A percentile compares a stretch with the other conserved stretches of the same genome.
Evolutionary conservation across 1,140 invertebrate species (phyloP).

Genomic region (Euwallacea similis): DNA sequence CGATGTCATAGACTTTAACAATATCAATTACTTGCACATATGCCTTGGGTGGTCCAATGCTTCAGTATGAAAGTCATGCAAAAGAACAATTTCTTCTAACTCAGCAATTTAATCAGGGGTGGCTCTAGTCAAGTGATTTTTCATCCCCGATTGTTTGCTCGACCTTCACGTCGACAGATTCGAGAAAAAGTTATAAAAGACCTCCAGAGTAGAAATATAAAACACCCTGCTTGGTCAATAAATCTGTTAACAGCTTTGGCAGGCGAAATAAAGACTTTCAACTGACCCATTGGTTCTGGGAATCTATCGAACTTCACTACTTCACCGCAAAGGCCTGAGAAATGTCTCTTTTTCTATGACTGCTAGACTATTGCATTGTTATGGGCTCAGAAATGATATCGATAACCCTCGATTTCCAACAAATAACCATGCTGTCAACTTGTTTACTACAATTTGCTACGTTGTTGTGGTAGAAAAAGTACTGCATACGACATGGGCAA

Average conservation of each 20-base stretch:
- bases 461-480: too few relatives aligned
- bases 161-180: background rate
- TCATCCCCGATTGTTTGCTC: background rate
- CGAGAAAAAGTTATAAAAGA: background rate
- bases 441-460: too few relatives aligned
- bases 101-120: slow-evolving; percentile 9
- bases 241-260: slow-evolving; percentile 22
- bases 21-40: background rate
- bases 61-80: background rate
- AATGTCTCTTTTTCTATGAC: slow-evolving; percentile 17
- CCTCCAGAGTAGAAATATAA: slow-evolving; percentile 13
- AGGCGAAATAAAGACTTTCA: slow-evolving; percentile 20
- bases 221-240: slow-evolving; percentile 16
- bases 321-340: slow-evolving; percentile 22
- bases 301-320: slow-evolving; percentile 13
- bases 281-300: slow-evolving; percentile 16
- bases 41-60: slow-evolving; percentile 2
- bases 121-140: slow-evolving; percentile 2
- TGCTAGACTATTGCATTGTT: too few relatives aligned
- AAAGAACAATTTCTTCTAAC: background rate
- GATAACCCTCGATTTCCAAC: too few relatives aligned
- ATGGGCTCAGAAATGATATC: too few relatives aligned
- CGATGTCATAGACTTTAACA: background rate
- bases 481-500: too few relatives aligned
- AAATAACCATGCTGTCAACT: too few relatives aligned